Conservation (phyloP, 2,888 invertebrate species). For the Halictus ligatus region DNA sequence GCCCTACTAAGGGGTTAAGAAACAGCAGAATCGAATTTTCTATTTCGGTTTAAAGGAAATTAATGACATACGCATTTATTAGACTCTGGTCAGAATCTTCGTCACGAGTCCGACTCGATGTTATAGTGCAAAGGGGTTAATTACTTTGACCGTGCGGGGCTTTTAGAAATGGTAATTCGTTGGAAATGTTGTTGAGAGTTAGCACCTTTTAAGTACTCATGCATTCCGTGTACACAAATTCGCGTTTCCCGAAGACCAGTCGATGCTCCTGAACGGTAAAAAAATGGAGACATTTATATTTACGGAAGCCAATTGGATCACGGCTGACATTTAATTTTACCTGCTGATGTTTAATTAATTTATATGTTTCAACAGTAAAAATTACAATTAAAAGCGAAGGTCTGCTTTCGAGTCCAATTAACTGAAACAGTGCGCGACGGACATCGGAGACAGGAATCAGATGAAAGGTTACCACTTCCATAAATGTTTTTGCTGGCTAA, state of each 20-base stretch:
- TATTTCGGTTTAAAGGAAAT: no score
- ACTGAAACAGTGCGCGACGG: background rate
- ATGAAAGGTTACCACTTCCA: background rate
- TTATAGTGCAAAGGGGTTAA: no score
- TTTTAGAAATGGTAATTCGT: no score
- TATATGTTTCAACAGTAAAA: background rate
- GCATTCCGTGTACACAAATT: background rate
- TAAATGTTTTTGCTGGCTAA: background rate
- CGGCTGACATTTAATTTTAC: background rate
- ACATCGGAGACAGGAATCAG: background rate
- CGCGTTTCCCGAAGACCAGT: background rate
- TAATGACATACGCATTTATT: no score
- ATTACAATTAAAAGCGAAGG: background rate
- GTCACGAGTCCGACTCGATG: no score
- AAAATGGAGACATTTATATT: background rate
- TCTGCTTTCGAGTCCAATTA: background rate
- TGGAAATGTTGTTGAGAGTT: no score
- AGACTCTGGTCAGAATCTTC: no score
- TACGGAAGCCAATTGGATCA: background rate
- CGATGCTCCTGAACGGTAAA: background rate
- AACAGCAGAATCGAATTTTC: no score
- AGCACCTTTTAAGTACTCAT: no score
- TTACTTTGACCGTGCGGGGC: no score
- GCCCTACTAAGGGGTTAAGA: no score
- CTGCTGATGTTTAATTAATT: background rate